phyloP scores from a whole-genome alignment of 2,888 invertebrate genomes.

The Synanthedon tipuliformis region DNA sequence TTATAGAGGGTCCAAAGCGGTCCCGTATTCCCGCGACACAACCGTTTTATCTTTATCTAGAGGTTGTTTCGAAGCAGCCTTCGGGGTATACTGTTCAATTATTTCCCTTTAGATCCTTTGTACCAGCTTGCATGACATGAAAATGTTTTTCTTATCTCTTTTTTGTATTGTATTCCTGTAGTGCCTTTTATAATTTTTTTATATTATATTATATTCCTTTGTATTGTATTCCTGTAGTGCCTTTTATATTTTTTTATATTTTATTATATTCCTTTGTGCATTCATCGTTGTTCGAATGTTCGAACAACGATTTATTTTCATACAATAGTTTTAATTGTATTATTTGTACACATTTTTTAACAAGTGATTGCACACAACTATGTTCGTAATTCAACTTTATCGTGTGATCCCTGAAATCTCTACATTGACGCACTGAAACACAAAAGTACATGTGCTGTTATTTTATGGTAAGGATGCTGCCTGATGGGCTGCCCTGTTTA shows the following conservation, averaged over 20 bases:
- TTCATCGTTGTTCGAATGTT: too few species aligned
- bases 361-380: too few species aligned
- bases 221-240: background rate
- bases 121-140: background rate
- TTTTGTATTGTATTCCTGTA: background rate
- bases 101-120: constrained; percentile 1
- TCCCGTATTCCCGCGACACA: constrained; percentile 5
- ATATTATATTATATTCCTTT: background rate
- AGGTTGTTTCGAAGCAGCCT: constrained; percentile 15
- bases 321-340: too few species aligned
- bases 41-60: constrained; percentile 7
- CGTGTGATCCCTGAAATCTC: too few species aligned
- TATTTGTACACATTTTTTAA: too few species aligned
- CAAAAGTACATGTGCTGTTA: too few species aligned
- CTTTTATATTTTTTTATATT: background rate
- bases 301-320: too few species aligned
- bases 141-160: background rate
- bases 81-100: constrained; percentile 8
- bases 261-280: background rate
- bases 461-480: too few species aligned
- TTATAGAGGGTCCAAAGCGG: constrained; percentile 9
- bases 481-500: too few species aligned
- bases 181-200: background rate
- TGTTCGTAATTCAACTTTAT: too few species aligned
- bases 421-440: too few species aligned